Evolutionary conservation across 2,888 invertebrate genomes (phyloP).

Genomic region (Papilio elwesi): DNA sequence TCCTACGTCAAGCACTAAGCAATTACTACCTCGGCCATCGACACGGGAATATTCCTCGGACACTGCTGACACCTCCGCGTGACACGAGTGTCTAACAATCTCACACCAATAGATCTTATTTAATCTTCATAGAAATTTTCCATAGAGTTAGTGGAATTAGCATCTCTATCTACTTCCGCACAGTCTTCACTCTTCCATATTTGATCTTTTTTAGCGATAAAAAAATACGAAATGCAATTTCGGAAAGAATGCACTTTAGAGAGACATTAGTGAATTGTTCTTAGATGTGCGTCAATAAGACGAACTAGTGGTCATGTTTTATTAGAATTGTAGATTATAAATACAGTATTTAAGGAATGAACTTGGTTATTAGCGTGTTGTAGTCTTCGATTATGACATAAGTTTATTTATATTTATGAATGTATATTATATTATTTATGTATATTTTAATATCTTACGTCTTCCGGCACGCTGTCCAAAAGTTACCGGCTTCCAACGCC

Average conservation of each 20-base stretch:
- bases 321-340: conserved; percentile 59
- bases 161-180: conserved; percentile 57
- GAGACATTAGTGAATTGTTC: conserved; percentile 61
- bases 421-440: conserved; percentile 18
- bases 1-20: conserved; percentile 53
- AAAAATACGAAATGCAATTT: conserved; percentile 59
- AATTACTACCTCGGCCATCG: conserved; percentile 47
- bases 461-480: conserved; percentile 53
- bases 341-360: conserved; percentile 69
- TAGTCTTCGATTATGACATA: conserved; percentile 51
- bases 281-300: conserved; percentile 63
- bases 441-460: conserved; percentile 39
- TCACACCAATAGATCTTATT: conserved; percentile 29
- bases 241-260: conserved; percentile 72
- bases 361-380: conserved; percentile 70
- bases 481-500: conserved; percentile 54
- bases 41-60: conserved; percentile 35
- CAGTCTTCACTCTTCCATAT: conserved; percentile 83
- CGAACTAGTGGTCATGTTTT: conserved; percentile 72
- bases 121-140: conserved; percentile 32
- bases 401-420: conserved; percentile 46
- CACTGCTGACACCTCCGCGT: conserved; percentile 29
- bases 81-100: conserved; percentile 22
- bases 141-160: conserved; percentile 68
- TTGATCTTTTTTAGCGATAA: conserved; percentile 57